These are phyloP conservation scores for Hetaerina titia DNA, from an alignment of 2,888 invertebrate species.

Conservation along the genomic window DNA sequence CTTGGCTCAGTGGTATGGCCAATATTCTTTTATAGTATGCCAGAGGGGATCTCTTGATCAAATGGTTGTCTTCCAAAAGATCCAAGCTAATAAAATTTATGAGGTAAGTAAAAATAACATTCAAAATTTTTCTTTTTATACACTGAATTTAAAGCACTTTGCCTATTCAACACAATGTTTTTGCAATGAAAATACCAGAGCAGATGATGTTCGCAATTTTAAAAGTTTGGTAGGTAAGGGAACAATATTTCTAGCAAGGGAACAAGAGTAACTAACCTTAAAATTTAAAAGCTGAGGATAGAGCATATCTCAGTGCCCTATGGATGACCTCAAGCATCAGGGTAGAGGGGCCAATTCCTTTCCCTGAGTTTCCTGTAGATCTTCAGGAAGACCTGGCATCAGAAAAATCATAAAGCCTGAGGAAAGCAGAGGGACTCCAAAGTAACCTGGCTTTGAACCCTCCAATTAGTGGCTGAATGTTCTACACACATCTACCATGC, in stretches of 20 bases:
- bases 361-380: no score
- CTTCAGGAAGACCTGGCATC: no score
- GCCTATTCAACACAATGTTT: background rate
- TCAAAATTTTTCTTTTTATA: no score
- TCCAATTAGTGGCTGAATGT: no score
- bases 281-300: background rate
- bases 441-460: no score
- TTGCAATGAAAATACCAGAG: background rate
- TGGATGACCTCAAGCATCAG: no score
- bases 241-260: background rate
- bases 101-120: background rate
- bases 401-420: no score
- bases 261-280: background rate
- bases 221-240: background rate
- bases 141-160: background rate
- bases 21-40: slow-evolving; percentile 2
- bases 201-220: background rate
- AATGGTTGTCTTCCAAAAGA: background rate
- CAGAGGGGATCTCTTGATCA: background rate
- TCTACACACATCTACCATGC: no score
- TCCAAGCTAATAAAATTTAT: slow-evolving; percentile 29
- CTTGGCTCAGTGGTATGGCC: slow-evolving; percentile 32
- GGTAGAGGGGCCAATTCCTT: no score
- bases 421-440: no score
- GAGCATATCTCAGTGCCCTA: no score